Base-by-base conservation (phyloP, 2,797 vertebrate species). In the Anableps anableps region DNA sequence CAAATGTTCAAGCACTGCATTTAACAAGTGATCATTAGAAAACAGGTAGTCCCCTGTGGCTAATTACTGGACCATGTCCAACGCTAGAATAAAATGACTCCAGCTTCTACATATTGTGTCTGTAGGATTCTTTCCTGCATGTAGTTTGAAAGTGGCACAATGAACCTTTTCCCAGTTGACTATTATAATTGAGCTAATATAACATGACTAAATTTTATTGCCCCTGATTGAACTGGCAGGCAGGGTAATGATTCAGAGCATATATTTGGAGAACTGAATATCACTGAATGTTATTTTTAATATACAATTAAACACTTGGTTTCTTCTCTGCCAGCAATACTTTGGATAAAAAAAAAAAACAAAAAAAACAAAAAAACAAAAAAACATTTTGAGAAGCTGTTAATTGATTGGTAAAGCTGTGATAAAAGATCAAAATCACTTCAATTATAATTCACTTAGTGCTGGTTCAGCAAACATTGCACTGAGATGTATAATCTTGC, bases 11-110 rank as follows among this genome's bases (percentile, higher is more conserved):
- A n/a, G 23, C n/a, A n/a, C 53, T 47, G 82, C 11, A 75, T 81
- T 86, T 86, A 68, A 66, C 9, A 87, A 81, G 50, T 74, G n/a
- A 87, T 87, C 50, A 1, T 72, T 80, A 78, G 73, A 77, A 68
- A 64, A 83, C 5, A 47, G 50, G 50, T 55, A 70, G 43, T 83
- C 74, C 4, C 23, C 75, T 29, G 1, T 19, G 23, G 74, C 72
- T 85, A 81, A 88, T 84, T 78, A 77, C 48, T 74, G 81, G 60
- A 79, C 72, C 60, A 45, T 29, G 79, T 29, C 79, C 75, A 84
- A 43, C 45, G 64, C 26, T 1, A 38, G 17, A 80, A 50, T 21
- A 31, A 70, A 80, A 48, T 31, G 23, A 71, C 78, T 76, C 50
- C 29, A 43, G 38, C 53, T 41, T 31, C 19, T 36, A 76, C 29